Evolutionary conservation across 2,797 vertebrate species (phyloP), one percentile per base, ranked within the genome.

Genomic region (Myotis pilosus): DNA sequence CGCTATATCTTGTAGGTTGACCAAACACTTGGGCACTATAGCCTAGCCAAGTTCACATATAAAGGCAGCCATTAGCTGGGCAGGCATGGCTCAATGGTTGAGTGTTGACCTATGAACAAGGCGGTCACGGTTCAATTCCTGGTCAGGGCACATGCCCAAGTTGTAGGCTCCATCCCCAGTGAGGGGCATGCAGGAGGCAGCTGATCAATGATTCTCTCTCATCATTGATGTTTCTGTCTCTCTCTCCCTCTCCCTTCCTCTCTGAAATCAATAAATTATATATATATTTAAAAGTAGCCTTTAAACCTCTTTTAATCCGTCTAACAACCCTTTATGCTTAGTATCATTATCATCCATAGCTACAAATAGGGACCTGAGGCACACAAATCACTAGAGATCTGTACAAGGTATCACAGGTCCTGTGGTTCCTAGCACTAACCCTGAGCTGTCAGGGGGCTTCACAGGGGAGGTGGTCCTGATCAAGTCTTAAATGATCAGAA

Each of bases 351-450:
- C 19, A 10, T 60, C 66, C 16, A 1, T 10, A 51, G 23, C 6
- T 49, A 41, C 4, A 36, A 36, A 4, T 25, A 8, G 28, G 19
- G 23, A n/a, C 44, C 71, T 1, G 17, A 76, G 6, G 4, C 8
- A 38, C 30, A 12, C 30, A 22, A 6, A 12, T 75, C 10, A 20
- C 13, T 5, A 0, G 0, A 66, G 53, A 9, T 8, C 7, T 8
- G 4, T 15, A 15, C 0, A 2, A 23, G 17, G 25, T 33, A 25
- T 28, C 38, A 15, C 17, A 38, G 30, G 2, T 10, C 25, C 51
- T 8, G 5, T 13, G 36, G 3, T 16, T 33, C 6, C 60, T 71
- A 11, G 6, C 20, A 38, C n/a, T 72, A 10, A 60, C 57, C 19
- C 2, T 25, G 28, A 64, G 22, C 41, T 76, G 41, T 30, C 28